A percentile compares a stretch with the other conserved stretches of the same genome.
Evolutionary conservation across 1,140 invertebrate species (phyloP).

Genomic region (Magallana gigas): DNA sequence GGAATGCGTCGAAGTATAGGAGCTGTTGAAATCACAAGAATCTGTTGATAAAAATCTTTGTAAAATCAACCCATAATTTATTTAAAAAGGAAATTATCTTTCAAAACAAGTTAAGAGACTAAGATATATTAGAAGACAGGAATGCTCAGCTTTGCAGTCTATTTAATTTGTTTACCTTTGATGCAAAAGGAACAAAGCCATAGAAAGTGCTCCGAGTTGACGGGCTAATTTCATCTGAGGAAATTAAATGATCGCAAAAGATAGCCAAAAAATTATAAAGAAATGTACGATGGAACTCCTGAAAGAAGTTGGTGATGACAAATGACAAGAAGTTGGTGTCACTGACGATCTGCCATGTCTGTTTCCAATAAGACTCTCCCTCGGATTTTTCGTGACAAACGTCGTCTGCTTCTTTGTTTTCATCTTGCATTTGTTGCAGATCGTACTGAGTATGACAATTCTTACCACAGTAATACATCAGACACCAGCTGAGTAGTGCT

Average conservation of each 20-base stretch:
- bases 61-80: background rate
- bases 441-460: conserved; percentile 73
- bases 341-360: conserved; percentile 64
- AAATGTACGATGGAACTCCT: conserved; percentile 68
- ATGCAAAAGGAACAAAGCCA: conserved; percentile 53
- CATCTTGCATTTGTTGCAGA: conserved; percentile 46
- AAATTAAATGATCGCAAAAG: conserved; percentile 67
- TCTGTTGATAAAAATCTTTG: conserved; percentile 54
- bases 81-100: background rate
- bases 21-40: conserved; percentile 70
- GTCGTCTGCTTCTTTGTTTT: conserved; percentile 4
- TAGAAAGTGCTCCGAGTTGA: conserved; percentile 66
- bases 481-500: conserved; percentile 66
- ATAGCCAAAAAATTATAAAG: conserved; percentile 68
- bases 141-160: background rate
- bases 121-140: background rate
- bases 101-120: background rate
- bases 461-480: conserved; percentile 69
- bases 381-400: conserved; percentile 40
- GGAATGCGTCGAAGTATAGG: conserved; percentile 66
- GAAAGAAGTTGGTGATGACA: conserved; percentile 71
- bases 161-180: conserved; percentile 42
- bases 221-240: conserved; percentile 49
- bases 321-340: conserved; percentile 70
- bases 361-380: conserved; percentile 54